Base-by-base conservation (phyloP, 1,140 invertebrate species). In the Zaprionus taronus region DNA sequence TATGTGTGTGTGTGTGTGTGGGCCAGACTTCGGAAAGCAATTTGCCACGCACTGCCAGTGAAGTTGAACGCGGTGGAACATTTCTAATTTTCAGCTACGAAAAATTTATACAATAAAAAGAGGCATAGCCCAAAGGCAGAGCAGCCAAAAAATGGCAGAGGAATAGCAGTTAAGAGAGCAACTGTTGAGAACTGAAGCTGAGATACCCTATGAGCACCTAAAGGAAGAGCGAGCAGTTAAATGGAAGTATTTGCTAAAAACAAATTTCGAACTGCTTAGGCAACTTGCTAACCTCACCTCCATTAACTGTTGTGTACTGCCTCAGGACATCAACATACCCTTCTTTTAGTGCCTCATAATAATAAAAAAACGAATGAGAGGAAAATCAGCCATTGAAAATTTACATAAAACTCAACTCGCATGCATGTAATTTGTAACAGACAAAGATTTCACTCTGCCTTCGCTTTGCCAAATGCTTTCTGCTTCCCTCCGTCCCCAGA, bases 81-180 rank as follows among this genome's bases (percentile, higher is more conserved):
- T 90, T 90, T 90, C 85, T 90, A 90, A 90, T 90, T 90, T 90
- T 90, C 85, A 90, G 85, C 85, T 90, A 90, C 85, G 77, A 90
- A 80, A 82, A 90, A 85, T 85, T 75, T 90, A 75, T 79, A 84
- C 85, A 90, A 89, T 77, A 89, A 89, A 87, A 86, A 87, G 67
- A 36, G 51, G 80, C 72, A 72, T 53, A 64, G 65, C 56, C 77
- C 63, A 62, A 71, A 81, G 55, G 65, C 66, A 65, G 47, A 70
- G 60, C 62, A 38, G 56, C 49, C 36, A 47, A 68, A 47, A 49
- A 64, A 67, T 11, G 41, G 20, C 14, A 51, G 47, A 66, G 55
- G 47, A n/a, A 71, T 15, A 58, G 34, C 28, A 60, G 20, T 51
- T 71, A 36, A 49, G 15, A 57, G 47, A 36, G 36, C 51, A 67